phyloP scores from a whole-genome alignment of 2,113 vertebrate genomes.

The Condylura cristata region DNA sequence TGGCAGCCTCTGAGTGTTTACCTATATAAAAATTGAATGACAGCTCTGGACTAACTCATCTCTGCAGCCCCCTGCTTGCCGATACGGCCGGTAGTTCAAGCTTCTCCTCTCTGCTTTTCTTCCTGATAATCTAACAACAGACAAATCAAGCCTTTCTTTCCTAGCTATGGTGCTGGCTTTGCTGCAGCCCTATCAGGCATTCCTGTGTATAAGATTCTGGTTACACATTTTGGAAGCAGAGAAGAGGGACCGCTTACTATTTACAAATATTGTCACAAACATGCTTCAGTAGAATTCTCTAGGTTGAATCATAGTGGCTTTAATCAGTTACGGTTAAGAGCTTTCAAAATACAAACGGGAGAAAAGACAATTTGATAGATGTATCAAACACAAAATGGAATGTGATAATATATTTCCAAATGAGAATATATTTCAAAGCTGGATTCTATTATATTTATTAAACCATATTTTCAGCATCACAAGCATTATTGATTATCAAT shows the following conservation, averaged over 20 bases:
- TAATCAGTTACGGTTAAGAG: background rate
- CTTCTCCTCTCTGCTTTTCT: constrained; percentile 23
- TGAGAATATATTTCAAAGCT: background rate
- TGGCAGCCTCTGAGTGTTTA: constrained; percentile 57
- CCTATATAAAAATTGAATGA: constrained; percentile 52
- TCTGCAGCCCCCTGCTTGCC: background rate
- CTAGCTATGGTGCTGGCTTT: background rate
- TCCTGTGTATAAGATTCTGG: constrained; percentile 48
- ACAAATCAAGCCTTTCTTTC: background rate
- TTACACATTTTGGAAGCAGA: constrained; percentile 59
- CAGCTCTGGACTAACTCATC: constrained; percentile 55
- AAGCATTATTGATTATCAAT: background rate
- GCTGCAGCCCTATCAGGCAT: background rate
- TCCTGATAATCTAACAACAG: constrained; percentile 47
- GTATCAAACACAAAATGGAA: background rate
- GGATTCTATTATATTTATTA: background rate
- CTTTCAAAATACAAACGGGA: background rate
- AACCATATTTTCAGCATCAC: background rate
- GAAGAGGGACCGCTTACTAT: constrained; percentile 59
- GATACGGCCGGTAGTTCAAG: constrained; percentile 22
- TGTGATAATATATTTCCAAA: background rate
- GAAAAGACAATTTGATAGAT: background rate
- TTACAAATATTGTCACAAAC: constrained; percentile 64
- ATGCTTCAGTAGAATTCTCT: constrained; percentile 75
- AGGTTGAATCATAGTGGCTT: background rate